Evolutionary conservation across 2,113 vertebrate species (phyloP).

Genomic region (Bothrops jararaca): DNA sequence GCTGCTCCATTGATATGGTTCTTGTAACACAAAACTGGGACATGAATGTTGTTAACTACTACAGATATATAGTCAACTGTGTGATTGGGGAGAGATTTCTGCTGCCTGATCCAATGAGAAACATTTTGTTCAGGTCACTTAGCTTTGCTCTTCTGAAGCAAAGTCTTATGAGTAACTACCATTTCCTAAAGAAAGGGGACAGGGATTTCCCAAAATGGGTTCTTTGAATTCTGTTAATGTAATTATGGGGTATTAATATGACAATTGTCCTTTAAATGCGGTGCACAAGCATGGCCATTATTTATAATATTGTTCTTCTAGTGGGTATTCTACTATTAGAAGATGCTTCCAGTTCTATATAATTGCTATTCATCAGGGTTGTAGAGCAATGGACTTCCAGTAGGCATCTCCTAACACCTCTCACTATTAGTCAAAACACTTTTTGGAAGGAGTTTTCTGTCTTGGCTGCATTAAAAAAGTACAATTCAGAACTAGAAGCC

Average conservation of each 20-base stretch:
- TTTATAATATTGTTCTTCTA: not conserved
- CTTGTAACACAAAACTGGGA: not conserved
- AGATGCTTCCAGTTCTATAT: not conserved
- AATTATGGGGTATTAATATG: not conserved
- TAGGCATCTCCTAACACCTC: not conserved
- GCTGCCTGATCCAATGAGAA: not conserved
- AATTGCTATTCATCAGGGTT: not conserved
- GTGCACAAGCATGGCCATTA: not conserved
- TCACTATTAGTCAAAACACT: not conserved
- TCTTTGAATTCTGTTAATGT: not conserved
- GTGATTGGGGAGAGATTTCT: not conserved
- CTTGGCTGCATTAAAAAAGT: constrained; percentile 7
- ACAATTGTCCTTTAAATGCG: not conserved
- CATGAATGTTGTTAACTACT: not conserved
- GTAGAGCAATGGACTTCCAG: not conserved
- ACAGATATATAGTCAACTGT: not conserved
- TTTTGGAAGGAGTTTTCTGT: not conserved
- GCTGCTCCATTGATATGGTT: not conserved
- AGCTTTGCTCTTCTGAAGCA: not conserved
- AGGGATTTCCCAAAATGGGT: not conserved
- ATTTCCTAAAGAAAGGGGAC: not conserved
- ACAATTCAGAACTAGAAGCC: not conserved
- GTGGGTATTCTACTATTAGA: not conserved
- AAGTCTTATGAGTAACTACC: not conserved
- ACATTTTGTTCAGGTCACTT: not conserved